Evolutionary conservation across 2,888 invertebrate species (phyloP), one percentile per base, ranked within the genome.

Genomic region (Malacosoma neustria): DNA sequence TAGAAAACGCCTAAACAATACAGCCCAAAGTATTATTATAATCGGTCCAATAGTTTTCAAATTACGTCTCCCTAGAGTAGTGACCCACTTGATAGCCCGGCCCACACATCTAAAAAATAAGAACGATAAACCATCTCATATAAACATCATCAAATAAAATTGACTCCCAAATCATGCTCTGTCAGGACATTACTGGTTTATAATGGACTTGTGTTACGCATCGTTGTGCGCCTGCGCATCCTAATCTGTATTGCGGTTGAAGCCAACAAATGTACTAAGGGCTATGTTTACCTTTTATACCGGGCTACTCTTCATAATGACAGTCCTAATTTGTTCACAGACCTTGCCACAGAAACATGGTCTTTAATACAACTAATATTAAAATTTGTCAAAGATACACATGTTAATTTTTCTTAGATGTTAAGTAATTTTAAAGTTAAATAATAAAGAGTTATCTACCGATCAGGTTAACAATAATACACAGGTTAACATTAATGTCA

Each of bases 191-290:
- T 22, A 22, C 6, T 30, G 11, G 29, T 9, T 35, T 34, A 34
- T 38, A 34, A 38, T 34, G 31, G 34, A 9, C 32, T 30, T 14
- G n/a, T 34, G 33, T 32, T 32, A 32, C 32, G 38, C 37, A 22
- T 30, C 31, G 14, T 30, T 11, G 31, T 34, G 13, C 13, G 32
- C 32, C 32, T 5, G 3, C 6, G 30, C 35, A 35, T 35, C 30
- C 35, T 35, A 35, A 35, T 30, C 5, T 30, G 11, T 22, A 22
- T 22, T 22, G 22, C 22, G 22, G 22, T 22, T 22, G 22, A 22
- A 7, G 22, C 9, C 22, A 7, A 22, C 22, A 22, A 7, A 7
- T 22, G 5, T 9, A 22, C 22, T 7, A 22, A 22, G 22, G 5
- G 2, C 22, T 22, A 22, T 4, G 7, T 22, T 22, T 22, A 7